These are phyloP conservation scores for Heliconius charithonia DNA, from an alignment of 2,888 invertebrate species.

Conservation along the genomic window DNA sequence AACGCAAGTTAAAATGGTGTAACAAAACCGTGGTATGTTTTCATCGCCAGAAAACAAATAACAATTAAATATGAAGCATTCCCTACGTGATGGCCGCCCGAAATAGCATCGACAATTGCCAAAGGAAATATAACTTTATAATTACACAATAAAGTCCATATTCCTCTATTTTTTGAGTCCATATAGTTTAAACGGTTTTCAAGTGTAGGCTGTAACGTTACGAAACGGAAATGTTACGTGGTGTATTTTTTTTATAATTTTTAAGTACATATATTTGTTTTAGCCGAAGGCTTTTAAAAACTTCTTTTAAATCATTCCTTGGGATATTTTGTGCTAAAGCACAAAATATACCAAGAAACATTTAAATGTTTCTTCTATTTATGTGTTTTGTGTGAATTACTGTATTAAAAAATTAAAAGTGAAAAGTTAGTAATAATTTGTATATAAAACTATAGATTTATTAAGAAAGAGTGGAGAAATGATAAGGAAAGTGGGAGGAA, in stretches of 20 bases:
- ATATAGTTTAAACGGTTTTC: constrained; percentile 37
- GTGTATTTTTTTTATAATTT: background rate
- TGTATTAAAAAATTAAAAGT: too few species aligned
- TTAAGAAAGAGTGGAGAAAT: too few species aligned
- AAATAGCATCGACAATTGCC: constrained; percentile 30
- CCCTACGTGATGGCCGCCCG: constrained; percentile 45
- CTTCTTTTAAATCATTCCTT: constrained; percentile 14
- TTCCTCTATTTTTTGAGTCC: constrained; percentile 8
- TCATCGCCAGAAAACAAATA: constrained; percentile 48
- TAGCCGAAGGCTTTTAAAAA: constrained; percentile 20
- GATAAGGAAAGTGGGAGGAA: too few species aligned
- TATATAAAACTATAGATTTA: too few species aligned
- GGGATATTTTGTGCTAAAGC: background rate
- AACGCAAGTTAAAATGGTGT: constrained; percentile 2
- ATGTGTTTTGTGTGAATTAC: background rate
- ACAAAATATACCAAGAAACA: too few species aligned
- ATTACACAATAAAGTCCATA: background rate
- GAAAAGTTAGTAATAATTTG: too few species aligned
- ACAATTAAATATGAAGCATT: constrained; percentile 49
- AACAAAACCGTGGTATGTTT: constrained; percentile 42
- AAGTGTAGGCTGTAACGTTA: constrained; percentile 37
- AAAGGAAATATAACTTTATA: constrained; percentile 48
- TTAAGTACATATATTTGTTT: constrained; percentile 22
- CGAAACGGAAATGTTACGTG: constrained; percentile 24
- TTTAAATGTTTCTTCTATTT: background rate